Evolutionary conservation across 1,140 invertebrate species (phyloP).

Genomic region (Galendromus occidentalis): DNA sequence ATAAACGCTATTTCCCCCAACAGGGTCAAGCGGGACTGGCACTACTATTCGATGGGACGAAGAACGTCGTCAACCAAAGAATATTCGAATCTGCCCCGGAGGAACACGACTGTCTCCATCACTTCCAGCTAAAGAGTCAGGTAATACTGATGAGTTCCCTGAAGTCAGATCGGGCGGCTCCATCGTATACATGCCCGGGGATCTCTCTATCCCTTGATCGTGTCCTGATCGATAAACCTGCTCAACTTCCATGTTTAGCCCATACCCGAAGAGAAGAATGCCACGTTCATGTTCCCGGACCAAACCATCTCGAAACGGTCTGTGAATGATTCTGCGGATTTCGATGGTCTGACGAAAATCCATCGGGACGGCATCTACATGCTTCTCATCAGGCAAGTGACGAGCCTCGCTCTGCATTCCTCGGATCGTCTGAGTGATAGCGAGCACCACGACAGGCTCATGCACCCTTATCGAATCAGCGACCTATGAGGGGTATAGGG

Average conservation of each 20-base stretch:
- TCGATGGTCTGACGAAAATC: background rate
- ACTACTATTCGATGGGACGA: background rate
- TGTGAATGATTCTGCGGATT: background rate
- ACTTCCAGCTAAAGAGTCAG: background rate
- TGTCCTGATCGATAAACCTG: no score
- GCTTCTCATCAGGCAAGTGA: background rate
- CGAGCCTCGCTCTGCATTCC: no score
- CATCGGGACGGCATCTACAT: background rate
- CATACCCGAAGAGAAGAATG: background rate
- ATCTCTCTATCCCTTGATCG: no score
- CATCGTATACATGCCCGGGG: no score
- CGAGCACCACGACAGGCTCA: no score
- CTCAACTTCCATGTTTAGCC: no score
- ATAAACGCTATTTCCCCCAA: background rate
- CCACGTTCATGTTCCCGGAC: background rate
- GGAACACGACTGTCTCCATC: constrained; percentile 20
- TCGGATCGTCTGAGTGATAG: no score
- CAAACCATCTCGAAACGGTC: background rate
- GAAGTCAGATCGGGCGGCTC: no score
- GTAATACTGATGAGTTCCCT: background rate
- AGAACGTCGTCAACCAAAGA: background rate
- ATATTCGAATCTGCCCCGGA: constrained; percentile 17
- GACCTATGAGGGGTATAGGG: background rate
- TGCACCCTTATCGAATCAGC: background rate
- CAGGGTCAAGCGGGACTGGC: background rate